These are phyloP conservation scores for Acestrorhynchus altus DNA, from an alignment of 2,797 vertebrate species.

Conservation along the genomic window DNA sequence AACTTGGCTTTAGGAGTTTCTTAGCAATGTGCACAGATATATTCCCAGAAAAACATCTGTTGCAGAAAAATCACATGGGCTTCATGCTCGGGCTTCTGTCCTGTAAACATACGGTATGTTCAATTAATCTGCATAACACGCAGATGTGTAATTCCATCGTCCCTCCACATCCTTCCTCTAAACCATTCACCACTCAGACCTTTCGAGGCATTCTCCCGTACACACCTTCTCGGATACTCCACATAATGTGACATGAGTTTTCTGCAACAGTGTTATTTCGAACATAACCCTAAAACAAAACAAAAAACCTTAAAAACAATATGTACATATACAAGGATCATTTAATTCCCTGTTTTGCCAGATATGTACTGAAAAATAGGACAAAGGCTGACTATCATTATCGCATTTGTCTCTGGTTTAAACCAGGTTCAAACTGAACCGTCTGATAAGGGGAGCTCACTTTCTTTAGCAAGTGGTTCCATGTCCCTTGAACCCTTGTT, in stretches of 20 bases:
- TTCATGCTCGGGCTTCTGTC: neutral
- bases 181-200: neutral
- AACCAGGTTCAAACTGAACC: neutral
- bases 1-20: slow-evolving; percentile 26
- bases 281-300: slow-evolving; percentile 24
- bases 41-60: slow-evolving; percentile 21
- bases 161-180: neutral
- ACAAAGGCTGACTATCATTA: slow-evolving; percentile 23
- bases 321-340: slow-evolving; percentile 39
- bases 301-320: slow-evolving; percentile 20
- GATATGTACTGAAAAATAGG: slow-evolving; percentile 14
- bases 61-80: slow-evolving; percentile 3
- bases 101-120: neutral
- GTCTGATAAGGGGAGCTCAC: slow-evolving; percentile 17
- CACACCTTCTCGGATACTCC: neutral
- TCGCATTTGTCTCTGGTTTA: slow-evolving; percentile 8
- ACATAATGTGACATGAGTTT: slow-evolving; percentile 11
- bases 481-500: slow-evolving; percentile 24
- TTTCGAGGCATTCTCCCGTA: neutral
- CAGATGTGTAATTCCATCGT: neutral
- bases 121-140: neutral
- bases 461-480: slow-evolving; percentile 16
- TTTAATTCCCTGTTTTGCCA: slow-evolving; percentile 13
- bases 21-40: neutral
- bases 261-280: slow-evolving; percentile 8